Conservation (phyloP, 2,797 vertebrate genomes). For the Sternarchorhynchus goeldii region DNA sequence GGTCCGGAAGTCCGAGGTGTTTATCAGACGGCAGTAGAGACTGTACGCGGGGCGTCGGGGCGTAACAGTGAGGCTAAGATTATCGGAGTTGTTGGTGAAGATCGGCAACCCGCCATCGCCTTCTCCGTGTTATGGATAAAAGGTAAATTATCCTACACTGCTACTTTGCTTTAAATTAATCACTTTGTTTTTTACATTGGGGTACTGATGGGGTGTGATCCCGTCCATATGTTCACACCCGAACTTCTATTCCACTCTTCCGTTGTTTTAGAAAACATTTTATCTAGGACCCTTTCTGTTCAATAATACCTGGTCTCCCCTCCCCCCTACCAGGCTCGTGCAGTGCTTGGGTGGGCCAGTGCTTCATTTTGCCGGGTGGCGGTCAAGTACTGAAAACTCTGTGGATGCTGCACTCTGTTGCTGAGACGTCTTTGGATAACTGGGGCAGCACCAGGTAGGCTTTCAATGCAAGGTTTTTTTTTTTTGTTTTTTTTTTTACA, state of each 20-base stretch:
- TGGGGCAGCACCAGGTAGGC: slow-evolving; percentile 57
- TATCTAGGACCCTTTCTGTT: too few species aligned
- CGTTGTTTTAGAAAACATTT: too few species aligned
- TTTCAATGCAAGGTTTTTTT: not conserved
- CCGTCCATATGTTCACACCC: too few species aligned
- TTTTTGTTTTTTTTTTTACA: not conserved
- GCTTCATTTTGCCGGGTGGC: slow-evolving; percentile 48
- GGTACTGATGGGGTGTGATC: too few species aligned
- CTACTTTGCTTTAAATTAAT: not conserved
- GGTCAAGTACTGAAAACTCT: slow-evolving; percentile 50
- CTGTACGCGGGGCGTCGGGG: slow-evolving; percentile 33
- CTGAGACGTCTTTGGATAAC: slow-evolving; percentile 34
- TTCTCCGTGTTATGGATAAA: slow-evolving; percentile 53
- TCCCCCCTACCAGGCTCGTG: slow-evolving; percentile 46
- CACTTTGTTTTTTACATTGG: too few species aligned
- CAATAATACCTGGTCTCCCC: not conserved
- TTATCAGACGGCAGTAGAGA: slow-evolving; percentile 50
- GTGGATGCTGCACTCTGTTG: slow-evolving; percentile 56
- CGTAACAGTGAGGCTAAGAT: slow-evolving; percentile 27
- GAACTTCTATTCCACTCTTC: too few species aligned
- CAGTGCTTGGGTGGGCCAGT: slow-evolving; percentile 60
- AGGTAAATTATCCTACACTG: slow-evolving; percentile 18
- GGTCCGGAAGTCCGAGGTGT: slow-evolving; percentile 44
- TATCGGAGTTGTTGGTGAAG: slow-evolving; percentile 43
- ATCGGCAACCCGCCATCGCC: slow-evolving; percentile 48